Evolutionary conservation across 2,797 vertebrate species (phyloP).

Genomic region (Erpetoichthys calabaricus): DNA sequence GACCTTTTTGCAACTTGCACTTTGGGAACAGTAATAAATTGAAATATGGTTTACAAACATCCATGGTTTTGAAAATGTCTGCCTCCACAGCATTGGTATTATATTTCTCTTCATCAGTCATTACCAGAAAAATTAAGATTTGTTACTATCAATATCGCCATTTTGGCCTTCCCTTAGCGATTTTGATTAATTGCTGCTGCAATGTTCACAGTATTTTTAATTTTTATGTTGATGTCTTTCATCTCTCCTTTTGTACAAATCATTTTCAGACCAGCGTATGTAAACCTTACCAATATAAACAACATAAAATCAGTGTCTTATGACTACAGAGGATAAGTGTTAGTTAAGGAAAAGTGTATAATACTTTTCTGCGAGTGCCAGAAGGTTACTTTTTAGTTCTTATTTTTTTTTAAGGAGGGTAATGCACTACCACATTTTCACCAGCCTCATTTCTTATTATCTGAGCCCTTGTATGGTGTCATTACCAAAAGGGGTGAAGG

Average conservation of each 20-base stretch:
- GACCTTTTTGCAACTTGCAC: conserved; percentile 78
- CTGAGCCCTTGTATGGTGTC: not conserved
- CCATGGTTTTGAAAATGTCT: conserved; percentile 50
- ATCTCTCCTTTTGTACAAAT: no score
- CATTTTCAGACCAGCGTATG: no score
- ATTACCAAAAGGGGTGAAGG: not conserved
- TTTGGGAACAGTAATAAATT: conserved; percentile 75
- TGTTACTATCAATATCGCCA: not conserved
- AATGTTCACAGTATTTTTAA: not conserved
- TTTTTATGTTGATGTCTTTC: no score
- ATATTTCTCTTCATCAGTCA: conserved; percentile 38
- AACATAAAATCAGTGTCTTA: no score
- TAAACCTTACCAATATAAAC: no score
- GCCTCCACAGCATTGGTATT: conserved; percentile 60
- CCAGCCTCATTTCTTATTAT: not conserved
- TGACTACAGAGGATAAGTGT: no score
- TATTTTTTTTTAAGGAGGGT: no score
- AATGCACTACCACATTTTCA: not conserved
- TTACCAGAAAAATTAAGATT: not conserved
- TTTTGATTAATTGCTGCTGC: conserved; percentile 26
- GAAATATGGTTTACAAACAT: conserved; percentile 83
- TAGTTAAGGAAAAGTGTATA: no score
- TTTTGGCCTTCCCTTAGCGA: conserved; percentile 34
- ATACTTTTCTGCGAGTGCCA: no score
- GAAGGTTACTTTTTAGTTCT: no score